phyloP scores from a whole-genome alignment of 2,888 invertebrate genomes.

The Hyposoter didymator region DNA sequence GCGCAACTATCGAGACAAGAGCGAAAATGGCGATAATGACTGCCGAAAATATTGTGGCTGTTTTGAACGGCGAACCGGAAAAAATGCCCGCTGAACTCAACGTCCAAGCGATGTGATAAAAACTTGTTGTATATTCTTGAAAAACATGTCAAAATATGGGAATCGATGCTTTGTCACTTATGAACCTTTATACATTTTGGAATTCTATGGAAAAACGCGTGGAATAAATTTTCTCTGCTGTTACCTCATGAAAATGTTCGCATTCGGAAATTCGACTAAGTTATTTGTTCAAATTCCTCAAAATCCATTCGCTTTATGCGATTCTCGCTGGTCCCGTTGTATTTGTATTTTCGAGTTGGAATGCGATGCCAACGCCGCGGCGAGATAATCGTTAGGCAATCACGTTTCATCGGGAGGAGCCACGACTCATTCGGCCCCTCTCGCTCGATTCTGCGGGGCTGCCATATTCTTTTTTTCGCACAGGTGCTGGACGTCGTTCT shows the following conservation, averaged over 20 bases:
- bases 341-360: not conserved
- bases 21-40: conserved; percentile 93
- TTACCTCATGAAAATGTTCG: not conserved
- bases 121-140: not conserved
- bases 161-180: not conserved
- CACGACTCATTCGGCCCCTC: not conserved
- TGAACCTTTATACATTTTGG: not conserved
- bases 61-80: conserved; percentile 86
- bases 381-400: not conserved
- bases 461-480: conserved; percentile 64
- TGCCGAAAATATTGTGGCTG: conserved; percentile 93
- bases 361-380: not conserved
- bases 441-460: conserved; percentile 11
- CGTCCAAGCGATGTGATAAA: conserved; percentile 48
- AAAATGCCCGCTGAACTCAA: conserved; percentile 87
- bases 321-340: not conserved
- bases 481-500: conserved; percentile 56
- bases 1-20: conserved; percentile 93
- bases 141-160: not conserved
- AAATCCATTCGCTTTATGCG: not conserved
- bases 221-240: not conserved
- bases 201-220: not conserved
- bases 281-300: not conserved
- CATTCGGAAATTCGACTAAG: too few species aligned
- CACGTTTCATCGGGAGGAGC: not conserved